Evolutionary conservation across 2,113 vertebrate species (phyloP).

Genomic region (Calyptommatus sinebrachiatus): DNA sequence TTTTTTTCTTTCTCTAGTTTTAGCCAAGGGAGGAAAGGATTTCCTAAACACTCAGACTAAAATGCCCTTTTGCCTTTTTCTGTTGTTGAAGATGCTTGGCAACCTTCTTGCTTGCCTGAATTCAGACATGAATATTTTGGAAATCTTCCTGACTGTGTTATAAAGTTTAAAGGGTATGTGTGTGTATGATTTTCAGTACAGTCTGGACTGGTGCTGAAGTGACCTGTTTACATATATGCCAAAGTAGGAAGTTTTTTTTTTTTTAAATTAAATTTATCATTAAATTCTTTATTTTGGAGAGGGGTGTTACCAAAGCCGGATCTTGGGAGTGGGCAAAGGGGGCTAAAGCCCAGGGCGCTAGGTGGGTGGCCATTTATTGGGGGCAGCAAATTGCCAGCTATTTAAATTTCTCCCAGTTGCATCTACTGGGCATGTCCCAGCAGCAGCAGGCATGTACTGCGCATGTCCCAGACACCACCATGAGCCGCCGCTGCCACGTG

Average conservation of each 20-base stretch:
- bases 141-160: conserved; percentile 26
- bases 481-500: too few species aligned
- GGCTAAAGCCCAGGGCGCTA: too few species aligned
- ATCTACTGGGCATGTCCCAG: too few species aligned
- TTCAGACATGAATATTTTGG: conserved; percentile 47
- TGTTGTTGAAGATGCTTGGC: conserved; percentile 41
- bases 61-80: conserved; percentile 43
- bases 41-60: conserved; percentile 29
- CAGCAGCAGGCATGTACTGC: too few species aligned
- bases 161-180: background rate
- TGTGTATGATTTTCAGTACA: conserved; percentile 25
- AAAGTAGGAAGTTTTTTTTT: background rate
- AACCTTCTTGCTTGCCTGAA: conserved; percentile 41
- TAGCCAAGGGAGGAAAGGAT: conserved; percentile 19
- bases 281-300: background rate
- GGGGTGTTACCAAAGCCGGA: background rate
- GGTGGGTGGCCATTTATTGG: too few species aligned
- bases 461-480: too few species aligned
- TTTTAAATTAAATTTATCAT: too few species aligned
- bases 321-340: too few species aligned
- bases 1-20: conserved; percentile 29
- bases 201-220: conserved; percentile 33
- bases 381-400: too few species aligned
- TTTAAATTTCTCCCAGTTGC: too few species aligned
- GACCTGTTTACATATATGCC: background rate